phyloP scores from a whole-genome alignment of 2,113 vertebrate species.

The Gymnarchus niloticus region DNA sequence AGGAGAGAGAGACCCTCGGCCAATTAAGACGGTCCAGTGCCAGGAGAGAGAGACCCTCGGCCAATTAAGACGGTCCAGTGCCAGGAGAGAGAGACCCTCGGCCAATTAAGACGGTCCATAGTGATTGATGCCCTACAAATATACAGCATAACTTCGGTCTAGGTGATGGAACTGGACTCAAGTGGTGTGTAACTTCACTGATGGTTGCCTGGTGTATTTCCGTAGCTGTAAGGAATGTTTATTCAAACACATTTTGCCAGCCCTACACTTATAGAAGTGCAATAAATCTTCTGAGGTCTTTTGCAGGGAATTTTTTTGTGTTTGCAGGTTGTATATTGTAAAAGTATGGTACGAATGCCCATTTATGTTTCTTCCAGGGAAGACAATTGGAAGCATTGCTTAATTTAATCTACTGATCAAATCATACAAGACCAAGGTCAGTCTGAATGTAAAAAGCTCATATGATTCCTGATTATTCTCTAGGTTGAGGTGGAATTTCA shows the following conservation, averaged over 20 bases:
- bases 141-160: neutral
- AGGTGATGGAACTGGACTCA: neutral
- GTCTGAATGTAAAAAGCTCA: neutral
- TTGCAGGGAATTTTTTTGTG: neutral
- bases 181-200: neutral
- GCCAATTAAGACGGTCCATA: too few relatives aligned
- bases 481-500: neutral
- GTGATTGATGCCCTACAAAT: neutral
- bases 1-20: too few relatives aligned
- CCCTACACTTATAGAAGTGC: neutral
- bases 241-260: neutral
- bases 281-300: neutral
- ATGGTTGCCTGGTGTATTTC: neutral
- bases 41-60: too few relatives aligned
- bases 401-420: neutral
- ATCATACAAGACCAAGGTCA: neutral
- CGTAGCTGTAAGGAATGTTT: neutral
- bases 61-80: too few relatives aligned
- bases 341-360: neutral
- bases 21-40: too few relatives aligned
- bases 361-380: neutral
- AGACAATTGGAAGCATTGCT: neutral
- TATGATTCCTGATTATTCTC: neutral
- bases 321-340: neutral
- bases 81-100: too few relatives aligned